Percentiles rank a stretch among this genome's conserved stretches.
phyloP scores from a whole-genome alignment of 2,888 invertebrate genomes.

The Aporophyla nigra region DNA sequence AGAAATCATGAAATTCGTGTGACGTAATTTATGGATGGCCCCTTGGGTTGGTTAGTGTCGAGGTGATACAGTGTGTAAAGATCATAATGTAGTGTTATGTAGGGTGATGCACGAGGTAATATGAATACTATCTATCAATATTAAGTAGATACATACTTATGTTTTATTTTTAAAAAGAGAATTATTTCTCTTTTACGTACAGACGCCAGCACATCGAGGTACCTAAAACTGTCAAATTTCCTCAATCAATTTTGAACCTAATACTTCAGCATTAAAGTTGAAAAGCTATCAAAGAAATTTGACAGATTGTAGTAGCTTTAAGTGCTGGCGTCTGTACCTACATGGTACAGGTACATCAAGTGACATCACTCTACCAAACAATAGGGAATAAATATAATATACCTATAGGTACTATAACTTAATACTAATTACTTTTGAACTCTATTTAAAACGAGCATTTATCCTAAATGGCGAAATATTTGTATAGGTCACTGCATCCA shows the following conservation, averaged over 20 bases:
- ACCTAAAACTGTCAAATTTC: too few species aligned
- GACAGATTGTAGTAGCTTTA: too few species aligned
- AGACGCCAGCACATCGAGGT: too few species aligned
- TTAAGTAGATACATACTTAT: too few species aligned
- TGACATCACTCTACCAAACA: background rate
- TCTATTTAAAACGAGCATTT: background rate
- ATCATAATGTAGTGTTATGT: background rate
- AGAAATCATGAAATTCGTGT: too few species aligned
- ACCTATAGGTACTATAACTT: background rate
- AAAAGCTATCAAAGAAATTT: too few species aligned
- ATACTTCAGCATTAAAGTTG: too few species aligned
- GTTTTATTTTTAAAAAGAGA: background rate
- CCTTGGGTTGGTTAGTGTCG: background rate
- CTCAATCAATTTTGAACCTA: too few species aligned
- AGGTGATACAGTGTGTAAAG: background rate
- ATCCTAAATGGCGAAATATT: background rate
- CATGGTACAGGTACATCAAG: too few species aligned
- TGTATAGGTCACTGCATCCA: too few species aligned
- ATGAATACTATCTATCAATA: background rate
- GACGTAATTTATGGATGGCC: too few species aligned
- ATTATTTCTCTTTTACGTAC: background rate
- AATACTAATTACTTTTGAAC: conserved; percentile 3
- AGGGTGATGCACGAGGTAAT: background rate
- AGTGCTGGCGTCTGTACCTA: too few species aligned
- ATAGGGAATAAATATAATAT: background rate